Base-by-base conservation (phyloP, 2,113 vertebrate species). In the Nothobranchius kuhntae region DNA sequence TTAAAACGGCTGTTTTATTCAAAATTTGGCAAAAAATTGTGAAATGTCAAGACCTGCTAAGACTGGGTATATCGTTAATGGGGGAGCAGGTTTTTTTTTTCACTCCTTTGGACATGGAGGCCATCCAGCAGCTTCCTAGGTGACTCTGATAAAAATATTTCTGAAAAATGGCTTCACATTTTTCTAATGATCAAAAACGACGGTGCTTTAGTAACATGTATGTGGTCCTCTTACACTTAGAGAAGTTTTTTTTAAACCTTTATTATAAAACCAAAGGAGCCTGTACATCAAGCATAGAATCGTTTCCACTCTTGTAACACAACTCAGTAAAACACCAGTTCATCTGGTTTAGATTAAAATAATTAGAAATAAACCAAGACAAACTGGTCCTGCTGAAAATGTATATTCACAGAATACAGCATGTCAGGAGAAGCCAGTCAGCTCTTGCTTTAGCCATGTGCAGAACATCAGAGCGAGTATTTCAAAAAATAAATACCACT, bases 401-500 rank as follows among this genome's bases (percentile, higher is more conserved):
- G 87, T 84, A 92, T 93, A 93, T 94, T 94, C 92, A 94, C 89
- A 93, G 93, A 94, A 93, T 94, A 93, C 91, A 92, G 77, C 74
- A 87, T 75, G 71, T 82, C 67, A 64, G 79, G 78, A 81, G 75
- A 73, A 66, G 65, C 35, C 77, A 77, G 58, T 67, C 69, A 82
- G 74, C 72, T 80, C 83, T 81, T 84, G 78, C 68, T 71, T 69
- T 66, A 30, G 80, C 56, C 72, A 73, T 86, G 83, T 90, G 91
- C 86, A 58, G 84, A 65, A 74, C 74, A 78, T 35, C 13, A 63
- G 67, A 81, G 73, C 69, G 67, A 78, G 46, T 76, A 78, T 75
- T 74, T 74, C 48, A 62, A 68, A 88, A 87, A 85, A 81, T 77
- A 67, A 81, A 78, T 69, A 68, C 82, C 72, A 84, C 85, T 81